Percentiles rank a stretch among this genome's conserved stretches.
Conservation (phyloP, 2,888 invertebrate species). For the Hirtodrosophila confusa region DNA sequence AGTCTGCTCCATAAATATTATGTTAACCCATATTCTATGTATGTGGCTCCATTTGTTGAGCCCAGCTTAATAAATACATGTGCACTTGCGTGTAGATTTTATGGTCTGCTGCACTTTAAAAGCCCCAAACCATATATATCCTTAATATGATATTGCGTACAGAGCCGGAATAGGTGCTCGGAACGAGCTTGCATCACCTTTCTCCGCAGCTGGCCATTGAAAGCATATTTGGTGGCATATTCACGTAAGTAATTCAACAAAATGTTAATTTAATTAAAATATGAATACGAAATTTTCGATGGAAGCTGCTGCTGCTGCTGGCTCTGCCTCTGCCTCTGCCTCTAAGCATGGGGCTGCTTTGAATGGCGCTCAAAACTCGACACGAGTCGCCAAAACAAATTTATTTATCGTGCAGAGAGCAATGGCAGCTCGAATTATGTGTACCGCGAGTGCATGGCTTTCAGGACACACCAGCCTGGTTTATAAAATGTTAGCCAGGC, state of each 20-base stretch:
- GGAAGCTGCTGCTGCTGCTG: conserved; percentile 27
- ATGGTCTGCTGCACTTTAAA: conserved; percentile 59
- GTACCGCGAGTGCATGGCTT: conserved; percentile 20
- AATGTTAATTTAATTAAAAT: conserved; percentile 78
- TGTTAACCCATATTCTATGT: conserved; percentile 8
- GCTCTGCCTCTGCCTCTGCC: conserved; percentile 1
- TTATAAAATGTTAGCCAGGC: neutral
- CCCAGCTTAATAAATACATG: conserved; percentile 10
- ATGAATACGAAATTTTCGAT: conserved; percentile 69
- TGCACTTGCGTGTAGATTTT: conserved; percentile 40
- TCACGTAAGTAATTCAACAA: conserved; percentile 66
- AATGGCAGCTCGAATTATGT: conserved; percentile 21
- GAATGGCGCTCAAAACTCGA: conserved; percentile 57
- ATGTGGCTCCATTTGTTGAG: conserved; percentile 23
- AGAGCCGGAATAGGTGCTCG: conserved; percentile 4
- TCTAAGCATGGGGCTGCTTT: conserved; percentile 20
- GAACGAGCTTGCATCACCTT: conserved; percentile 42
- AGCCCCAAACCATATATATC: conserved; percentile 17
- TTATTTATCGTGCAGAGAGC: conserved; percentile 60
- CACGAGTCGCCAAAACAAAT: conserved; percentile 64
- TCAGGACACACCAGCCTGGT: conserved; percentile 17
- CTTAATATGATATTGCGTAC: conserved; percentile 43
- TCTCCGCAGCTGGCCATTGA: conserved; percentile 22
- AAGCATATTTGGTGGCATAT: conserved; percentile 29
- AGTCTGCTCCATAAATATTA: conserved; percentile 8